A percentile compares a stretch with the other conserved stretches of the same genome.
Evolutionary conservation across 2,797 vertebrate genomes (phyloP).

Genomic region (Linurgus olivaceus): DNA sequence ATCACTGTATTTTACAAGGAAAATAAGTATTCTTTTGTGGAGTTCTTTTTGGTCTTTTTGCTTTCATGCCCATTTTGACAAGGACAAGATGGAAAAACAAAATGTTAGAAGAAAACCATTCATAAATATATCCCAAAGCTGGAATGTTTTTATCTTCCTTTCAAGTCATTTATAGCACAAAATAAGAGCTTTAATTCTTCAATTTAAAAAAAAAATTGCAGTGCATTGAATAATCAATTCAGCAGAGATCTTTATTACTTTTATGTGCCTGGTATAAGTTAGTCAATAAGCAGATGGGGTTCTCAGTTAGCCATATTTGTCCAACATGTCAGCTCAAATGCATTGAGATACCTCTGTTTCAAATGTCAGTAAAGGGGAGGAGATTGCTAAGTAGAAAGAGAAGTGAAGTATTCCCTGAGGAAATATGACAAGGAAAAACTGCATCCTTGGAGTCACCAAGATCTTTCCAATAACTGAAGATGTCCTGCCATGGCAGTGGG

Average conservation of each 20-base stretch:
- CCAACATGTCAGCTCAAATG: neutral
- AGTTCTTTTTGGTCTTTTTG: neutral
- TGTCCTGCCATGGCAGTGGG: neutral
- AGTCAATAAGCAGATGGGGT: neutral
- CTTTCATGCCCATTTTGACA: neutral
- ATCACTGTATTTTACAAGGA: neutral
- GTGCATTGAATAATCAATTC: neutral
- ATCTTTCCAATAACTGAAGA: neutral
- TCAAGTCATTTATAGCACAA: neutral
- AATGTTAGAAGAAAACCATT: neutral
- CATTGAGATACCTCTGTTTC: neutral
- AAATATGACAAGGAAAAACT: neutral
- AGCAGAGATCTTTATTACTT: neutral
- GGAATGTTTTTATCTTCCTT: neutral
- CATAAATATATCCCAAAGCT: neutral
- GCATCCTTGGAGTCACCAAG: neutral
- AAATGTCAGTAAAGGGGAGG: neutral
- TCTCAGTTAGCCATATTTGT: neutral
- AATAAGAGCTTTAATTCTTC: neutral
- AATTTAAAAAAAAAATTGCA: neutral
- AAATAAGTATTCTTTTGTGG: neutral
- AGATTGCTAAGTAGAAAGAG: neutral
- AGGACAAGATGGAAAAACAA: neutral
- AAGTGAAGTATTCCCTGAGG: neutral
- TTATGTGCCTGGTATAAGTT: neutral